These are phyloP conservation scores for Bembecia ichneumoniformis DNA, from an alignment of 2,888 invertebrate species.

Conservation along the genomic window DNA sequence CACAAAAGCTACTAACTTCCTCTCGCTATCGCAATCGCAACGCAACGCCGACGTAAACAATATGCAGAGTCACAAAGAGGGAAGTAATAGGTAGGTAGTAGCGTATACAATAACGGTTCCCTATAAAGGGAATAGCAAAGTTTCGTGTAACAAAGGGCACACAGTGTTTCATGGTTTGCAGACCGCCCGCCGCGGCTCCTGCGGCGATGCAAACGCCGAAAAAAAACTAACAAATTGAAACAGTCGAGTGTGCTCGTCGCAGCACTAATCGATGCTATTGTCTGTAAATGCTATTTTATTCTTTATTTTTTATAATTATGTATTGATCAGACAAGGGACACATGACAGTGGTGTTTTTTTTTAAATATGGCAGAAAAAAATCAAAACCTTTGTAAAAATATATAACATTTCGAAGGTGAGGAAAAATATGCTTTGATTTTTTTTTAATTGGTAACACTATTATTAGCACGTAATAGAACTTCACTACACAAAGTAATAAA, in stretches of 20 bases:
- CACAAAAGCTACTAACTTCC: slow-evolving; percentile 8
- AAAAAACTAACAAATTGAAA: slow-evolving; percentile 52
- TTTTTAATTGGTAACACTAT: too few species aligned
- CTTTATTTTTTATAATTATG: too few species aligned
- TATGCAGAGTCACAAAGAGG: slow-evolving; percentile 33
- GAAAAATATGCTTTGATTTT: too few species aligned
- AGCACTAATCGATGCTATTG: slow-evolving; percentile 29
- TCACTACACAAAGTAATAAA: too few species aligned
- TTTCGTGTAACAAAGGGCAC: slow-evolving; percentile 40
- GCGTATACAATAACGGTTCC: slow-evolving; percentile 46
- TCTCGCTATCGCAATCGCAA: slow-evolving; percentile 29
- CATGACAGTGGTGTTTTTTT: too few species aligned
- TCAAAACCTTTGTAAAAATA: too few species aligned
- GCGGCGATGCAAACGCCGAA: slow-evolving; percentile 35
- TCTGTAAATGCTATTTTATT: not conserved
- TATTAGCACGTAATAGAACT: too few species aligned
- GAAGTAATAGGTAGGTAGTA: slow-evolving; percentile 40
- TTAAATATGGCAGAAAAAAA: too few species aligned
- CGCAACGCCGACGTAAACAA: slow-evolving; percentile 27
- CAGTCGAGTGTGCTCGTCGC: slow-evolving; percentile 16
- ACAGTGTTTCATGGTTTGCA: slow-evolving; percentile 23
- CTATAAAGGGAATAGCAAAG: slow-evolving; percentile 43
- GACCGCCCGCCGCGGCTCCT: slow-evolving; percentile 47
- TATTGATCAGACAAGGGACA: too few species aligned
- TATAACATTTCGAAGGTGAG: too few species aligned